A percentile compares a stretch with the other conserved stretches of the same genome.
Conservation (phyloP, 2,888 invertebrate species). For the Arrhopalites spinosus region DNA sequence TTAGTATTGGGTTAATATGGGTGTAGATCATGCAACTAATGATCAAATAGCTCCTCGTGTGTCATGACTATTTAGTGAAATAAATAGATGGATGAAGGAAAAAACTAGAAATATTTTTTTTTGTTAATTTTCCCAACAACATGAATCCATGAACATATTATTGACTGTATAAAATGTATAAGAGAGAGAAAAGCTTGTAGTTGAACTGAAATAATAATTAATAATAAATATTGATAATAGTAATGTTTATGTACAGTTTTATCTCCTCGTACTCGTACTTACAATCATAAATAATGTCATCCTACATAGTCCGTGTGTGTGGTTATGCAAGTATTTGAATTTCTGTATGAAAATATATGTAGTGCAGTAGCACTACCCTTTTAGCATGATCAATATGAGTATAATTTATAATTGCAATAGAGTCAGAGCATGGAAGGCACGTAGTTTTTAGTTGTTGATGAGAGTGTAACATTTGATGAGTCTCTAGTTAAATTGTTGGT, state of each 20-base stretch:
- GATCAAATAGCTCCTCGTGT: too few species aligned
- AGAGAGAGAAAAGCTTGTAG: too few species aligned
- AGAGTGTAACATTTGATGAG: neutral
- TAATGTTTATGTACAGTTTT: conserved; percentile 1
- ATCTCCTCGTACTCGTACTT: neutral
- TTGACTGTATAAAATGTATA: too few species aligned
- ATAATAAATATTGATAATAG: neutral
- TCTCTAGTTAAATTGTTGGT: neutral
- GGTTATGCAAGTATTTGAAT: neutral
- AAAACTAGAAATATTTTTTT: too few species aligned
- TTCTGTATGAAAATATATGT: neutral
- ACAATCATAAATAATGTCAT: neutral
- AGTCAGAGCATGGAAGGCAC: neutral
- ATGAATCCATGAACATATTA: too few species aligned
- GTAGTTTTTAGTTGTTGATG: neutral
- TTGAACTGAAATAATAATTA: conserved; percentile 1
- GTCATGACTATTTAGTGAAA: too few species aligned
- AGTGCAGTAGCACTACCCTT: neutral
- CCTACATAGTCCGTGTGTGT: neutral
- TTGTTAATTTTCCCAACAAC: too few species aligned
- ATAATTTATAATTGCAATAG: neutral
- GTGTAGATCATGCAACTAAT: too few species aligned
- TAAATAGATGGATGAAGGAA: too few species aligned
- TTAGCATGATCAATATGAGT: neutral
- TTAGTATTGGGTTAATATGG: too few species aligned